Evolutionary conservation across 2,888 invertebrate genomes (phyloP), one percentile per base, ranked within the genome.

Genomic region (Andrena flavipes): DNA sequence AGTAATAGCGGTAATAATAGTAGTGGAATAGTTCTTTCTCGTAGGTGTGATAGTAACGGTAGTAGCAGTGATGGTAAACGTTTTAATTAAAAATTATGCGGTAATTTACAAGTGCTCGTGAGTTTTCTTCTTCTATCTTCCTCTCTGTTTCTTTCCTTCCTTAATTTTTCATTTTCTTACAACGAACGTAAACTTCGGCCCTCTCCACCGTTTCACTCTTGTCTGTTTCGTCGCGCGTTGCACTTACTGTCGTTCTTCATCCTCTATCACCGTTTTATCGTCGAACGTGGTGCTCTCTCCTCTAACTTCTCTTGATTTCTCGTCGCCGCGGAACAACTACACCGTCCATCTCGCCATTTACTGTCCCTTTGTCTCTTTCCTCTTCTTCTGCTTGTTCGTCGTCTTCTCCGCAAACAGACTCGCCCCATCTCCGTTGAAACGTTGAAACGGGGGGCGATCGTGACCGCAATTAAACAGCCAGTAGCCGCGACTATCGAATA

Each of bases 91-190:
- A 75, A 76, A 75, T 73, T 84, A 81, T 81, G 84, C 68, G 51
- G 65, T 84, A 86, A 76, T 86, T 86, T 86, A 86, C 86, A 86
- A 71, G 76, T 84, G 81, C 75, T 76, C 71, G 72, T 84, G 86
- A 76, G n/a, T 54, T 42, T 30, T 35, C 23, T 60, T 42, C 59
- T 42, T 42, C 42, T 42, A 16, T 42, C 42, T 48, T 23, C 51
- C 33, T 69, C 64, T 62, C 26, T 60, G 33, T 60, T 54, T 60
- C 5, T 59, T 23, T 56, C 33, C 4, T 26, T 23, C 33, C 8
- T 30, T 23, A 10, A 2, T 29, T 29, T 62, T 23, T 6, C 16
- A 0, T 2, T 35, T 42, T 29, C 20, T 10, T 49, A 26, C 33
- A 35, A 62, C 4, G 51, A 67, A 23, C 51, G 74, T 49, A 56